These are phyloP conservation scores for Adelphocoris suturalis DNA, from an alignment of 2,888 invertebrate species.

Conservation along the genomic window DNA sequence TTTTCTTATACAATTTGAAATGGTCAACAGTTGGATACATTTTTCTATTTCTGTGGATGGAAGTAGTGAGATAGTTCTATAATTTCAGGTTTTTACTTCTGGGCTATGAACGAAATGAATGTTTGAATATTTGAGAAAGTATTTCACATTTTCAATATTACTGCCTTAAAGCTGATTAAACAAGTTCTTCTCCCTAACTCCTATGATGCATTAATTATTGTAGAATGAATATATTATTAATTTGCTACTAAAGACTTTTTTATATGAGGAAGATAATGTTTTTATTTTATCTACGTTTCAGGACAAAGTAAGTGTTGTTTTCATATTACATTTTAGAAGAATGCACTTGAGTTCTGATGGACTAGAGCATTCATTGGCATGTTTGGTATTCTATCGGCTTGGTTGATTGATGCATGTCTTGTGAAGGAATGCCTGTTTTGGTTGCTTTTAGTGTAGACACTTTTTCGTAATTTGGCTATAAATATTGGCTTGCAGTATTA, in stretches of 20 bases:
- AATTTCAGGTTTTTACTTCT: too few species aligned
- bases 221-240: neutral
- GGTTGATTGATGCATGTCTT: neutral
- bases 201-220: neutral
- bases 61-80: too few species aligned
- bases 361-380: neutral
- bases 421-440: neutral
- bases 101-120: too few species aligned
- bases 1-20: too few species aligned
- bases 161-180: neutral
- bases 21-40: too few species aligned
- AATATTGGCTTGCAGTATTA: neutral
- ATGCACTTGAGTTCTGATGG: neutral
- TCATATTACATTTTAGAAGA: neutral
- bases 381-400: neutral
- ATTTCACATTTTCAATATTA: too few species aligned
- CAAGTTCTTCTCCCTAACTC: neutral
- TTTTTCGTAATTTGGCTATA: neutral
- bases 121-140: too few species aligned
- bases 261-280: constrained; percentile 59
- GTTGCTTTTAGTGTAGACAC: neutral
- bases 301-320: constrained; percentile 75
- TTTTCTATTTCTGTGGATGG: too few species aligned
- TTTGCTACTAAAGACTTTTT: neutral
- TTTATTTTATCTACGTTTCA: constrained; percentile 74